Percentiles rank a stretch among this genome's conserved stretches.
These are phyloP conservation scores for Megaceryle alcyon DNA, from an alignment of 2,797 vertebrate genomes.

Conservation along the genomic window DNA sequence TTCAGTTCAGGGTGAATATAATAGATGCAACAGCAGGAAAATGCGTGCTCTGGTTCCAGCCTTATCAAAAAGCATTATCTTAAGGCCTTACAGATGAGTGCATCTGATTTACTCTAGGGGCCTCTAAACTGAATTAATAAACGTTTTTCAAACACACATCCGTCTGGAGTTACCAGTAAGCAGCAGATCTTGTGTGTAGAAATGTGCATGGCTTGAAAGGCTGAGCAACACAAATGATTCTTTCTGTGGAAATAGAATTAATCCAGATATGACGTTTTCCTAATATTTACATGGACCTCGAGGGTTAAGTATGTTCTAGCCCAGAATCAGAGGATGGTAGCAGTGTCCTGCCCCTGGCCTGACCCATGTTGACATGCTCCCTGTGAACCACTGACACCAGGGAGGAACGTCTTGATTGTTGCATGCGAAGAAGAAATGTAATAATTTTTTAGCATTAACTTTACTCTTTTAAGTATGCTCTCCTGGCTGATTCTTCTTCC, in stretches of 20 bases:
- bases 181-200: neutral
- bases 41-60: neutral
- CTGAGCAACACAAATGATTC: rapidly evolving
- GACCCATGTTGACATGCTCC: neutral
- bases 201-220: neutral
- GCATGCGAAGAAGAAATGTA: neutral
- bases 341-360: neutral
- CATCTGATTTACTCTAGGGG: neutral
- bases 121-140: neutral
- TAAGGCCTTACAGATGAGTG: neutral
- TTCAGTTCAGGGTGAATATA: rapidly evolving
- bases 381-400: neutral
- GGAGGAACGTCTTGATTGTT: neutral
- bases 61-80: neutral
- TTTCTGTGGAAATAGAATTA: neutral
- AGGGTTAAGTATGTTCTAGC: neutral
- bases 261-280: neutral
- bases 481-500: neutral
- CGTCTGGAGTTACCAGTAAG: neutral
- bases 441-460: neutral
- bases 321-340: neutral
- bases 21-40: neutral
- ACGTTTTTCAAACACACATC: neutral
- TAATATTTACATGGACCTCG: neutral
- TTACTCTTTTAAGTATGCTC: neutral